These are phyloP conservation scores for Brenthis ino DNA, from an alignment of 2,888 invertebrate genomes.

Conservation along the genomic window DNA sequence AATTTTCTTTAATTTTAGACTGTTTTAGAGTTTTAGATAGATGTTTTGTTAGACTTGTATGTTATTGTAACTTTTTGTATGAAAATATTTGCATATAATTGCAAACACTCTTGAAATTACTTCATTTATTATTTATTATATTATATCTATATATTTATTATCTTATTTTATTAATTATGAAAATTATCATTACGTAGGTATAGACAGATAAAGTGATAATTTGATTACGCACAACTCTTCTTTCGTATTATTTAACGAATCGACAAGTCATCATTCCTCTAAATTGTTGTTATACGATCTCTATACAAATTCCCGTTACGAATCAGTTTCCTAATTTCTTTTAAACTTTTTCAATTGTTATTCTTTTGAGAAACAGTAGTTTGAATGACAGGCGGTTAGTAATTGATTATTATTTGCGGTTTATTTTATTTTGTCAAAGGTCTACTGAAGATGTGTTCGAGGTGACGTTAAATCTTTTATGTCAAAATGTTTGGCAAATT, in stretches of 20 bases:
- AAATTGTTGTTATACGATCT: constrained; percentile 9
- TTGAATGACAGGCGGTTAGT: constrained; percentile 37
- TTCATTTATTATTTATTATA: too few relatives aligned
- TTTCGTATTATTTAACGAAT: constrained; percentile 6
- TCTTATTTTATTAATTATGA: too few relatives aligned
- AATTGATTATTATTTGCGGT: constrained; percentile 37
- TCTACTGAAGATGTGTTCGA: constrained; percentile 53
- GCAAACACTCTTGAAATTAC: too few relatives aligned
- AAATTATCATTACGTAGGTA: too few relatives aligned
- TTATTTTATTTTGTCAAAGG: constrained; percentile 33
- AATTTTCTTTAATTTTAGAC: too few relatives aligned
- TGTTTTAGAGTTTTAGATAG: too few relatives aligned
- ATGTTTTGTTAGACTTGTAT: too few relatives aligned
- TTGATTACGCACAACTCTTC: too few relatives aligned
- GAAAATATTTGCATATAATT: too few relatives aligned
- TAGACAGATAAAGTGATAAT: too few relatives aligned
- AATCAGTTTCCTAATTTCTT: constrained; percentile 18
- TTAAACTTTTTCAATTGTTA: constrained; percentile 32
- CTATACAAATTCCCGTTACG: constrained; percentile 28
- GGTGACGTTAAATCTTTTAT: constrained; percentile 47
- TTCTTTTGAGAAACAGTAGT: constrained; percentile 39
- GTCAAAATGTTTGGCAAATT: constrained; percentile 62
- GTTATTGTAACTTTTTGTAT: too few relatives aligned
- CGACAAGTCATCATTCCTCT: constrained; percentile 33
- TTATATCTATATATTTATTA: too few relatives aligned